phyloP scores from a whole-genome alignment of 2,113 vertebrate species.

The Mola mola region DNA sequence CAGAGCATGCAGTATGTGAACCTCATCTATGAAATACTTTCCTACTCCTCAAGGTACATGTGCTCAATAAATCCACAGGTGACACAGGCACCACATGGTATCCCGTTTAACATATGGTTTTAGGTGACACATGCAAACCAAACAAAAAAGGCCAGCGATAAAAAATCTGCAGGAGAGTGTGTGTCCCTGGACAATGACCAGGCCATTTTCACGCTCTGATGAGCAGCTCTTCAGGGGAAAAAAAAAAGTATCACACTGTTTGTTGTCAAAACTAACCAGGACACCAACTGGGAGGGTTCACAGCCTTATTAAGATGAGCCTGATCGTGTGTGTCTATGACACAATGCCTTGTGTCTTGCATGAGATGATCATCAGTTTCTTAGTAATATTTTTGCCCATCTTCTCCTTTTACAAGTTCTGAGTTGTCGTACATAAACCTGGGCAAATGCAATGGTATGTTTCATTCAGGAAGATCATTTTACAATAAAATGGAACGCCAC shows the following conservation, averaged over 20 bases:
- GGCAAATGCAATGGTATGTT: not conserved
- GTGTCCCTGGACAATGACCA: constrained; percentile 1
- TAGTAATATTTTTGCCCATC: not conserved
- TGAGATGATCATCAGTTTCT: not conserved
- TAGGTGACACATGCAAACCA: not conserved
- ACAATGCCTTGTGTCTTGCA: not conserved
- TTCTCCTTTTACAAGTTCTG: not conserved
- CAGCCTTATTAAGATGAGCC: constrained; percentile 34
- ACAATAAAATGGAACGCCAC: too few species aligned
- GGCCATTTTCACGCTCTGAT: constrained; percentile 9
- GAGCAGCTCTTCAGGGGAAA: constrained; percentile 17
- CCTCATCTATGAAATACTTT: too few species aligned
- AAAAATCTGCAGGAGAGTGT: not conserved
- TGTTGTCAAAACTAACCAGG: constrained; percentile 31
- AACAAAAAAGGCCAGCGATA: not conserved
- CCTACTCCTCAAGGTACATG: too few species aligned
- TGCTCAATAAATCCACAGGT: too few species aligned
- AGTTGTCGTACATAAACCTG: not conserved
- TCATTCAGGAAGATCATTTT: too few species aligned
- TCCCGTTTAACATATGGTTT: too few species aligned
- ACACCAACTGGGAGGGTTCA: constrained; percentile 15
- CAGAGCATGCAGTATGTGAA: too few species aligned
- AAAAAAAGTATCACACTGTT: not conserved
- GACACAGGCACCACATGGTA: too few species aligned
- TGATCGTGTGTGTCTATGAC: too few species aligned